Conservation (phyloP, 2,113 vertebrate species). For the Clarias magur region DNA sequence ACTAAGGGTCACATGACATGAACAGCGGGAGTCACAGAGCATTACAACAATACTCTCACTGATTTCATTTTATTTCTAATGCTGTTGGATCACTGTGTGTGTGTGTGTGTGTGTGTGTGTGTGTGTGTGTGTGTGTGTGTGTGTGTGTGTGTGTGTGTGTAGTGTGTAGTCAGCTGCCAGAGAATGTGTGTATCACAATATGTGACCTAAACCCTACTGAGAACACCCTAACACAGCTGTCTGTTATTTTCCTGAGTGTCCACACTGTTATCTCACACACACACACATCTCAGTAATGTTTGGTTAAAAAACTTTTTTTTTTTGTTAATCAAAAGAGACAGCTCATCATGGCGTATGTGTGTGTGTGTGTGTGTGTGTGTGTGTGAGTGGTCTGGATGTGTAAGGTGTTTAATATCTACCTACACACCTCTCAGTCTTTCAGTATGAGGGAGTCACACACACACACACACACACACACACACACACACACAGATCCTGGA, state of each 20-base stretch:
- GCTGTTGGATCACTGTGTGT: neutral
- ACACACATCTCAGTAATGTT: neutral
- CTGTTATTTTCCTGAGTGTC: slow-evolving; percentile 37
- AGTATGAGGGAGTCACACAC: neutral
- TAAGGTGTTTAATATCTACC: too few species aligned
- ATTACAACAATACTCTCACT: neutral
- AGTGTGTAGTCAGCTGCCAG: neutral
- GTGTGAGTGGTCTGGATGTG: too few species aligned
- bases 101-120: neutral
- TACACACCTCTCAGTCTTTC: neutral
- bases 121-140: neutral
- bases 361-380: too few species aligned
- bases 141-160: neutral
- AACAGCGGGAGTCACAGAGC: slow-evolving; percentile 1
- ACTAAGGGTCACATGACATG: too few species aligned
- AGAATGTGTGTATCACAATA: neutral
- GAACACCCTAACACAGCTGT: slow-evolving; percentile 46
- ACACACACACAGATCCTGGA: neutral
- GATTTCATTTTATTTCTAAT: neutral
- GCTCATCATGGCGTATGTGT: too few species aligned
- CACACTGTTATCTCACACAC: neutral
- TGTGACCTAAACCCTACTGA: slow-evolving; percentile 34
- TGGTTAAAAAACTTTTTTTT: too few species aligned
- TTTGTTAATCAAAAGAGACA: too few species aligned
- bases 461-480: neutral